phyloP scores from a whole-genome alignment of 2,888 invertebrate genomes.

The Colostygia pectinataria region DNA sequence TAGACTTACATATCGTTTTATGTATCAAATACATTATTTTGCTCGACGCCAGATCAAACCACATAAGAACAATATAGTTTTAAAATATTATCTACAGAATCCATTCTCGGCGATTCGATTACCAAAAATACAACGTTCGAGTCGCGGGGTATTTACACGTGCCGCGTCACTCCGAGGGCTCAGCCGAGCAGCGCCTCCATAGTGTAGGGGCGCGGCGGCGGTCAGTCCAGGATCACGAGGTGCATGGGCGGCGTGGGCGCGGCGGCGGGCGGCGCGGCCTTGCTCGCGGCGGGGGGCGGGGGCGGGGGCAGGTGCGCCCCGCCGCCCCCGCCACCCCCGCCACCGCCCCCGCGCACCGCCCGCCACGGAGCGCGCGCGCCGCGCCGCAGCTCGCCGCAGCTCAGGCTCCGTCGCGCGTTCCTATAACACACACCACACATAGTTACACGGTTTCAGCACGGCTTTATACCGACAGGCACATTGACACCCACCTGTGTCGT shows the following conservation, averaged over 20 bases:
- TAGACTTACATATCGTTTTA: slow-evolving; percentile 83
- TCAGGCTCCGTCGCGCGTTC: slow-evolving; percentile 91
- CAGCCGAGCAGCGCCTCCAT: slow-evolving; percentile 86
- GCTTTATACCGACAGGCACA: too few species aligned
- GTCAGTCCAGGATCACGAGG: slow-evolving; percentile 90
- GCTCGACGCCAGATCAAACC: slow-evolving; percentile 82
- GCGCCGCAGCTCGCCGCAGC: slow-evolving; percentile 88
- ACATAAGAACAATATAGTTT: slow-evolving; percentile 82
- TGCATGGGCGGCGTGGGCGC: slow-evolving; percentile 77
- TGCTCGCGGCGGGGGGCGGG: slow-evolving; percentile 48
- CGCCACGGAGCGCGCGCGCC: slow-evolving; percentile 83
- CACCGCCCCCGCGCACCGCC: slow-evolving; percentile 61
- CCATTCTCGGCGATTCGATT: slow-evolving; percentile 80
- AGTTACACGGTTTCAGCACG: too few species aligned
- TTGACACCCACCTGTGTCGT: too few species aligned
- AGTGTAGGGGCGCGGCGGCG: slow-evolving; percentile 84
- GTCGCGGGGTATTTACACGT: slow-evolving; percentile 41
- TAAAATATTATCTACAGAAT: slow-evolving; percentile 83
- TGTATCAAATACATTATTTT: slow-evolving; percentile 82
- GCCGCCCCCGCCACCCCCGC: slow-evolving; percentile 50
- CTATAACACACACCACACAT: slow-evolving; percentile 69
- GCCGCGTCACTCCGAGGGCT: slow-evolving; percentile 61
- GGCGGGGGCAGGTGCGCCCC: slow-evolving; percentile 54
- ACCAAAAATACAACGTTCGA: slow-evolving; percentile 79
- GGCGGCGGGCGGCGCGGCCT: slow-evolving; percentile 47